Percentiles rank a stretch among this genome's conserved stretches.
Evolutionary conservation across 2,113 vertebrate genomes (phyloP).

Genomic region (Triplophysa siluroides): DNA sequence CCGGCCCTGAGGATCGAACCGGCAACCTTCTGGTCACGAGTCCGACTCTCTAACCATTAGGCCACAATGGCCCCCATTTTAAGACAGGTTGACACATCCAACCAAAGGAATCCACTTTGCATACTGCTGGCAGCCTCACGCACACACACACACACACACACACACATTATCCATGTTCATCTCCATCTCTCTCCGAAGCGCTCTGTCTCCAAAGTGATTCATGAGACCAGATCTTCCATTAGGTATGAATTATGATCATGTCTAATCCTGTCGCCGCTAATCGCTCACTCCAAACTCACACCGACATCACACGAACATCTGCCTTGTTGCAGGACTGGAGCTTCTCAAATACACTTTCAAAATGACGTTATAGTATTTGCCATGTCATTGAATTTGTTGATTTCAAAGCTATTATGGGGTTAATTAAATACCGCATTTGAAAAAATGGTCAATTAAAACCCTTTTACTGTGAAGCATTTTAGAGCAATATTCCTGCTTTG

Average conservation of each 20-base stretch:
- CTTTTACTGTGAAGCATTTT: neutral
- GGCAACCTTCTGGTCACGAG: no score
- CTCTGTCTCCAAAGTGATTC: conserved; percentile 42
- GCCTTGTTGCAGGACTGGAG: neutral
- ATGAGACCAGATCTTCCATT: conserved; percentile 45
- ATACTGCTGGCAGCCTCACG: conserved; percentile 45
- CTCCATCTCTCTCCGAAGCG: neutral
- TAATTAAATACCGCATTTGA: neutral
- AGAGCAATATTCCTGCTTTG: neutral
- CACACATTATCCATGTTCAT: neutral
- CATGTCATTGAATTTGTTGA: neutral
- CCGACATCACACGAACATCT: conserved; percentile 2
- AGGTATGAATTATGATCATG: conserved; percentile 50
- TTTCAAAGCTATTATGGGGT: neutral
- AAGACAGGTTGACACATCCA: conserved; percentile 56
- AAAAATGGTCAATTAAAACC: neutral
- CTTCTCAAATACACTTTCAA: neutral
- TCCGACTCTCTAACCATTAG: no score
- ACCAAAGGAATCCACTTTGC: conserved; percentile 54
- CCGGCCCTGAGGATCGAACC: no score
- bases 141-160: conserved; percentile 7
- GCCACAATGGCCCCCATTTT: no score
- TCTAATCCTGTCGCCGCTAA: conserved; percentile 40
- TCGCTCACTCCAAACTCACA: conserved; percentile 26
- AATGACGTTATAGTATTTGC: neutral